Evolutionary conservation across 35 echinoderm and acorn worm genomes (phyloP), one percentile per base, ranked within the genome.

Genomic region (Stichopus chloronotus): DNA sequence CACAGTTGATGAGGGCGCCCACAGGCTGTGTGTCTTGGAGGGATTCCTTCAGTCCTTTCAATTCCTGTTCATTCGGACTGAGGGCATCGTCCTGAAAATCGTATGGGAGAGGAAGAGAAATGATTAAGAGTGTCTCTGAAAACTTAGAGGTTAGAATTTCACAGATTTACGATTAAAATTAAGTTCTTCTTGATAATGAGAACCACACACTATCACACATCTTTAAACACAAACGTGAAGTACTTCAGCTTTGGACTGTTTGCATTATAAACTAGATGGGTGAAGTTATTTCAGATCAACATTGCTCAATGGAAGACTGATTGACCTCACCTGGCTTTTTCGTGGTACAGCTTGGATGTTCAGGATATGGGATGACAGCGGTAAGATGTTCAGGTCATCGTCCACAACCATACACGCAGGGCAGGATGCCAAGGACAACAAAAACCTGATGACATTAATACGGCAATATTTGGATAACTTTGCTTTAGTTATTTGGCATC

Each of bases 21-120:
- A 96, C 97, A 30, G 97, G 95, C 59, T 95, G 97, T 52, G 97
- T 98, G 84, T 98, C 97, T 79, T 98, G 97, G 5, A 98, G 87
- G 5, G 95, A 96, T 16, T 94, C 95, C 76, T 96, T 98, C 23
- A 98, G 72, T 30, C 90, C 92, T 85, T 96, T 93, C 8, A 98
- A 63, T 90, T 98, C 97, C 23, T 76, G 23, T 57, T 96, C 97
- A 81, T 57, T 92, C 56, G 97, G 95, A 55, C 87, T 98, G 19
- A 96, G 68, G 56, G 95, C 89, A 87, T 98, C 97, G 58, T 96
- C 97, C 97, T 98, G 78, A 8, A 87, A 88, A 58, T 17, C n/a
- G 8, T 30, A 85, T 12, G 56, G 21, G 17, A 9, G 14, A 82
- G 53, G 53, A 4, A 82, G 11, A 61, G 59, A 61, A 61, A 61